phyloP scores from a whole-genome alignment of 2,888 invertebrate species.

The Plagodis pulveraria region DNA sequence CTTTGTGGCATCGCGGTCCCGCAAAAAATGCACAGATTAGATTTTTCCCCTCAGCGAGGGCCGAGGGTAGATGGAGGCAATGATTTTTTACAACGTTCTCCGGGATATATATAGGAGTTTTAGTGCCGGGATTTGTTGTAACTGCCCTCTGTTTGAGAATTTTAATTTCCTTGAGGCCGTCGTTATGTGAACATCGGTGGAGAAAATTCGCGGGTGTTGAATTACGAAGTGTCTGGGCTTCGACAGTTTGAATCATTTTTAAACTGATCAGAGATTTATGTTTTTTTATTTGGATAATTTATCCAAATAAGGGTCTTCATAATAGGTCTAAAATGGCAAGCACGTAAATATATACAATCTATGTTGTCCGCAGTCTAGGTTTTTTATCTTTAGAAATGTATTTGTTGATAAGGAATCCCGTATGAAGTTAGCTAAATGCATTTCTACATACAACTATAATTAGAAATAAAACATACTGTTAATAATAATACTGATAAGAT shows the following conservation, averaged over 20 bases:
- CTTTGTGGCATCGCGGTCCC: conserved; percentile 86
- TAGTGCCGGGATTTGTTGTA: conserved; percentile 82
- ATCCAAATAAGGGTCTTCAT: no score
- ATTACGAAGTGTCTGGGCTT: conserved; percentile 26
- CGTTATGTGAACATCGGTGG: conserved; percentile 29
- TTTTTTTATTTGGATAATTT: no score
- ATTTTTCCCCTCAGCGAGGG: conserved; percentile 82
- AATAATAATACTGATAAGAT: no score
- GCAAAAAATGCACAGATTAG: conserved; percentile 86
- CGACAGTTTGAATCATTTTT: not conserved
- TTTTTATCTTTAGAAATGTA: no score
- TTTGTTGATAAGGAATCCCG: no score
- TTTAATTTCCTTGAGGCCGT: conserved; percentile 78
- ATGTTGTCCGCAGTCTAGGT: no score
- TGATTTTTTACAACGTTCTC: conserved; percentile 84
- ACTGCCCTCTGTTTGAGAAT: conserved; percentile 80
- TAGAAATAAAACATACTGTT: no score
- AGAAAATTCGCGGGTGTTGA: conserved; percentile 29
- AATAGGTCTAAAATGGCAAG: no score
- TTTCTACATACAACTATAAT: no score
- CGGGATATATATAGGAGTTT: conserved; percentile 81
- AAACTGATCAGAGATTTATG: no score
- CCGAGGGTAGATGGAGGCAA: conserved; percentile 82
- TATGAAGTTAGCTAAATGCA: no score
- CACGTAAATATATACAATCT: no score